Percentiles rank a stretch among this genome's conserved stretches.
Evolutionary conservation across 2,888 invertebrate genomes (phyloP).

Genomic region (Netelia melanura): DNA sequence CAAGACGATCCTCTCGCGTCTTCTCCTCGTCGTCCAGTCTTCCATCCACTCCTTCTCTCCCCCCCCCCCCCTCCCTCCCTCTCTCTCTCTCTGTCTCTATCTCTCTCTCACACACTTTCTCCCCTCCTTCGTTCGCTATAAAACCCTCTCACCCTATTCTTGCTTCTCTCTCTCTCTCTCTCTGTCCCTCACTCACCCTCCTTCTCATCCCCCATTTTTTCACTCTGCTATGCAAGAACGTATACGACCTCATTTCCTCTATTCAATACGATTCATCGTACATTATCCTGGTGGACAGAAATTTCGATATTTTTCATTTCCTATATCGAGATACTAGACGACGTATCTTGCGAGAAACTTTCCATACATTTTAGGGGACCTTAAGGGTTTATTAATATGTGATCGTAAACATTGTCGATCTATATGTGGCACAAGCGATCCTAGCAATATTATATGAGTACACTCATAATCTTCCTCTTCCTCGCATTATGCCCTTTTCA

Average conservation of each 20-base stretch:
- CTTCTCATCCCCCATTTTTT: slow-evolving; percentile 1
- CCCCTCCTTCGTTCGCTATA: background rate
- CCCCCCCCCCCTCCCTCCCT: background rate
- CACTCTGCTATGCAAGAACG: slow-evolving; percentile 23
- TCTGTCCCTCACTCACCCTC: background rate
- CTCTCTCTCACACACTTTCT: background rate
- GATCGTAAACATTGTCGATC: background rate
- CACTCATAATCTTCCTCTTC: background rate
- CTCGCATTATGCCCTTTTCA: no score
- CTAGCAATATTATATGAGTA: slow-evolving; percentile 40
- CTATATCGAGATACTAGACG: background rate
- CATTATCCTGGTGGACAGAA: slow-evolving; percentile 22
- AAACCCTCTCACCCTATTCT: background rate
- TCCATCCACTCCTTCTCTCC: background rate
- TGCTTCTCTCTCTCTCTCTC: background rate
- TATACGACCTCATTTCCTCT: slow-evolving; percentile 29
- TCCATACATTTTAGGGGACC: no score
- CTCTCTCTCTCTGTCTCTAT: no score
- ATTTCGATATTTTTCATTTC: slow-evolving; percentile 22
- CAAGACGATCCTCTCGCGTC: slow-evolving; percentile 43
- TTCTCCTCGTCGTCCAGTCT: slow-evolving; percentile 33
- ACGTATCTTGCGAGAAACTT: background rate
- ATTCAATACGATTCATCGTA: slow-evolving; percentile 37
- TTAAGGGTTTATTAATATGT: slow-evolving; percentile 28
- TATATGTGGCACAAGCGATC: slow-evolving; percentile 5